phyloP scores from a whole-genome alignment of 1,140 invertebrate species.

The Dreissena polymorpha region DNA sequence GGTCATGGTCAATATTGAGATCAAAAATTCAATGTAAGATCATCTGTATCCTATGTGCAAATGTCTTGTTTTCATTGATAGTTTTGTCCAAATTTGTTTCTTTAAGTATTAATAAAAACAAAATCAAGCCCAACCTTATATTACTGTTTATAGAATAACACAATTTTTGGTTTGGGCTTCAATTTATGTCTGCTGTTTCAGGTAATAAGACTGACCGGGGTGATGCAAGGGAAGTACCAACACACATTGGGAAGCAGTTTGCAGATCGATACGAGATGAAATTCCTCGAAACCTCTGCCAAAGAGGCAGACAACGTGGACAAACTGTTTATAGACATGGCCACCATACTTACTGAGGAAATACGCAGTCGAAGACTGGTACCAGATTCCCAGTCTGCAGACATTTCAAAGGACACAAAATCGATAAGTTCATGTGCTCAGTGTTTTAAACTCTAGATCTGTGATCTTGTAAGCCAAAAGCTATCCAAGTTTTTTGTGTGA shows the following conservation, averaged over 20 bases:
- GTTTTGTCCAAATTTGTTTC: too few relatives aligned
- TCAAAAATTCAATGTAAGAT: too few relatives aligned
- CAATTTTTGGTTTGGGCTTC: background rate
- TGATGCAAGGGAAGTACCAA: conserved; percentile 93
- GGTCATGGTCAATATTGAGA: too few relatives aligned
- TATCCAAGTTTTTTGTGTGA: too few relatives aligned
- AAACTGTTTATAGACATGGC: conserved; percentile 96
- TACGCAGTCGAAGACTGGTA: conserved; percentile 67
- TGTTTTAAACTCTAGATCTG: conserved; percentile 59
- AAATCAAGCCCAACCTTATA: too few relatives aligned
- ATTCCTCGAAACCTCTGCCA: conserved; percentile 78
- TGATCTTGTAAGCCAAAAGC: too few relatives aligned
- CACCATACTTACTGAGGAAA: conserved; percentile 73
- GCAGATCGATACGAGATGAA: conserved; percentile 97
- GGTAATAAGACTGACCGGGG: conserved; percentile 98
- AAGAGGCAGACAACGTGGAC: conserved; percentile 78
- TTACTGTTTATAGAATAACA: background rate
- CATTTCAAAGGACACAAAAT: conserved; percentile 56
- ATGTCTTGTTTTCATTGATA: too few relatives aligned
- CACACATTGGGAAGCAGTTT: conserved; percentile 97
- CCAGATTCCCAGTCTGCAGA: conserved; percentile 55
- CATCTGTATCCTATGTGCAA: too few relatives aligned
- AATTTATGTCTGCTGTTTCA: conserved; percentile 76
- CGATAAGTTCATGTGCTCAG: conserved; percentile 57
- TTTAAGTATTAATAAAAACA: too few relatives aligned